Percentiles rank a stretch among this genome's conserved stretches.
Evolutionary conservation across 2,113 vertebrate genomes (phyloP).

Genomic region (Peromyscus polionotus): DNA sequence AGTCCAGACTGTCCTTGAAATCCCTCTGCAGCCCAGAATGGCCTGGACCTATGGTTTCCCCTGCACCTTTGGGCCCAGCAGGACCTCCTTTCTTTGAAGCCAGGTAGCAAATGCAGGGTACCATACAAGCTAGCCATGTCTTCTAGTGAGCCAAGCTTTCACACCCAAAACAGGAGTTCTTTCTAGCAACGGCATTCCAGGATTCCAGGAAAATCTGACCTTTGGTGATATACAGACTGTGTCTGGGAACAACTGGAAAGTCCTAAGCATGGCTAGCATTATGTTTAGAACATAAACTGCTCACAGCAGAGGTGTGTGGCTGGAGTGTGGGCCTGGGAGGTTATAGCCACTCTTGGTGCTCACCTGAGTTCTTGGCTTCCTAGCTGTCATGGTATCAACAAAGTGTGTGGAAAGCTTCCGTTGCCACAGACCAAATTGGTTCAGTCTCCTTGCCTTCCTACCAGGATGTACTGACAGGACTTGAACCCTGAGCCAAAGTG

Average conservation of each 20-base stretch:
- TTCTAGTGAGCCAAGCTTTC: not conserved
- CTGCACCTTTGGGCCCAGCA: not conserved
- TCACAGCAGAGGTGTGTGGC: no score
- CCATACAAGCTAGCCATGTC: not conserved
- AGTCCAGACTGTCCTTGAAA: not conserved
- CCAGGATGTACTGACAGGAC: not conserved
- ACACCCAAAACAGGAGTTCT: not conserved
- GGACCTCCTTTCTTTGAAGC: not conserved
- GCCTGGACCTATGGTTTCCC: not conserved
- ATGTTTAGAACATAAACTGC: not conserved
- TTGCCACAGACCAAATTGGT: no score
- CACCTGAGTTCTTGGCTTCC: not conserved
- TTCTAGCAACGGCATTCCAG: not conserved
- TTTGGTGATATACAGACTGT: not conserved
- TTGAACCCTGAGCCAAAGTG: not conserved
- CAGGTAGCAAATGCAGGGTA: not conserved
- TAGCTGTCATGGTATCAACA: not conserved
- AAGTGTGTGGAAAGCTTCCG: not conserved
- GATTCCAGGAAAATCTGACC: not conserved
- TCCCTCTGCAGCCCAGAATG: not conserved
- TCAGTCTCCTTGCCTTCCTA: not conserved
- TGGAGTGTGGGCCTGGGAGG: not conserved
- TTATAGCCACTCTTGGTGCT: not conserved
- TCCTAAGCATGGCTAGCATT: not conserved
- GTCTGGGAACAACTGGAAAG: not conserved